Evolutionary conservation across 1,140 invertebrate species (phyloP), one percentile per base, ranked within the genome.

Genomic region (Eulimnadia texana): DNA sequence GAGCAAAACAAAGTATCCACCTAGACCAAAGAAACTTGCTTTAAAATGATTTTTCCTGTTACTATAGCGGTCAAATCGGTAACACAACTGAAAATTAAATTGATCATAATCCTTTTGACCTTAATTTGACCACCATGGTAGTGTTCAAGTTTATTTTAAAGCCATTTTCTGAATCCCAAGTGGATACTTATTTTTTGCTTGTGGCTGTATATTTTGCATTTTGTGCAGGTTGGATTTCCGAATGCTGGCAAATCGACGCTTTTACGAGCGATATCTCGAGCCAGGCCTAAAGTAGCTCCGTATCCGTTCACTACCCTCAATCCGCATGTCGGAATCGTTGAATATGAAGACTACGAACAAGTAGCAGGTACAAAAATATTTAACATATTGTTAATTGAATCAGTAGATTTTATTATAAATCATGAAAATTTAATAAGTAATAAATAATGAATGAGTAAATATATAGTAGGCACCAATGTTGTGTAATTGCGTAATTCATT

Each of bases 161-260:
- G n/a, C n/a, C n/a, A n/a, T n/a, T n/a, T n/a, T n/a, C n/a, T n/a
- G n/a, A n/a, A n/a, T n/a, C n/a, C n/a, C n/a, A n/a, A n/a, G n/a
- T n/a, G n/a, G n/a, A n/a, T n/a, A n/a, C n/a, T 20, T 1, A 54
- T 23, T 11, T 22, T 13, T 13, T 54, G 25, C 52, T 27, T 13
- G 20, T 50, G 50, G 22, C 50, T 58, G 67, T 51, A 62, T 64
- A n/a, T n/a, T n/a, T n/a, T n/a, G n/a, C n/a, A n/a, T n/a, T n/a
- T n/a, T n/a, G 73, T 74, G 54, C 66, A 87, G 84, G 82, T 97
- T 68, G 94, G 94, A 1, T 86, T 94, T 74, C 94, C 96, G 28
- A 97, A 99, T 79, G 93, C 91, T 56, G 95, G 95, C 1, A 98
- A 98, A 76, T 96, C 92, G 67, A 93, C 94, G 0, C 73, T 99